Percentiles rank a stretch among this genome's conserved stretches.
Conservation (phyloP, 2,113 vertebrate species). For the Hystrix brachyura region DNA sequence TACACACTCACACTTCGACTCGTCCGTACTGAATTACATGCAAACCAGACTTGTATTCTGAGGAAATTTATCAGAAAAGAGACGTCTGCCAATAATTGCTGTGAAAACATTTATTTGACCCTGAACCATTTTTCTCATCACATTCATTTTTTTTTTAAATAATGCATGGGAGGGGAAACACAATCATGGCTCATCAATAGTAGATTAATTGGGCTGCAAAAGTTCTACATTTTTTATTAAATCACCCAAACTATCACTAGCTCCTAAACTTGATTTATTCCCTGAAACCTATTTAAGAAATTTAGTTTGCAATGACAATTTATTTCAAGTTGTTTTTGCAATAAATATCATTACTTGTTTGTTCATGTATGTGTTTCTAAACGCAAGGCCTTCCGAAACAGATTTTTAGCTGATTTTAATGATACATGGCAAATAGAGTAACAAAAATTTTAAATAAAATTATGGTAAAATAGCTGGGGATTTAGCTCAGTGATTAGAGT, state of each 20-base stretch:
- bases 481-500: no score
- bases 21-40: not conserved
- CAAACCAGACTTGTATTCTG: not conserved
- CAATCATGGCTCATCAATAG: slow-evolving; percentile 54
- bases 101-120: slow-evolving; percentile 66
- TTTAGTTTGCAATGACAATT: not conserved
- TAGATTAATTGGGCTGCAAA: not conserved
- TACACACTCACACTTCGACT: not conserved
- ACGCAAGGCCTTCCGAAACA: not conserved
- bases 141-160: slow-evolving; percentile 69
- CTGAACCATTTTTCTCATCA: not conserved
- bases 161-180: slow-evolving; percentile 36
- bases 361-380: not conserved
- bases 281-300: not conserved
- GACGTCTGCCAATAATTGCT: not conserved
- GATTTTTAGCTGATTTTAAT: slow-evolving; percentile 8
- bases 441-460: slow-evolving; percentile 40
- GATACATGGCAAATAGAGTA: not conserved
- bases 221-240: slow-evolving; percentile 9
- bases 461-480: no score
- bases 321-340: slow-evolving; percentile 35
- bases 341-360: not conserved
- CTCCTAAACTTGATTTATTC: not conserved
- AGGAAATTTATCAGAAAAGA: not conserved
- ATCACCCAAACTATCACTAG: not conserved